Evolutionary conservation across 1,140 invertebrate genomes (phyloP).

Genomic region (Drosophila lowei): DNA sequence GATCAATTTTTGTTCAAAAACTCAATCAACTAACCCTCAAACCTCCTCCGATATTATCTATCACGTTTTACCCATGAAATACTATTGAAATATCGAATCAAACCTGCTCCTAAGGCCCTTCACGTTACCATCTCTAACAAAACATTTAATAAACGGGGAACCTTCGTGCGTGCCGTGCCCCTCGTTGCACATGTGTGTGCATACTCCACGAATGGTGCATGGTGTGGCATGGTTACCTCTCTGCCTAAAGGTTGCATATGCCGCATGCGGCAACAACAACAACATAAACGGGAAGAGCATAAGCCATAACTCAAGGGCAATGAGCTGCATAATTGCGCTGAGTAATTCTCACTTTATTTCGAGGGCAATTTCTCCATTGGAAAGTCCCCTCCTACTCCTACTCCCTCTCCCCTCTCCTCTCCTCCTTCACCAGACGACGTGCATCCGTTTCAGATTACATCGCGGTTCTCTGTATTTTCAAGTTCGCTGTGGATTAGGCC

Average conservation of each 20-base stretch:
- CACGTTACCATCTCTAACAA: constrained; percentile 34
- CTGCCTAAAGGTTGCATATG: constrained; percentile 48
- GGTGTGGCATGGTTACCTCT: constrained; percentile 52
- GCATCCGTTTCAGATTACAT: constrained; percentile 49
- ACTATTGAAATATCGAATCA: background rate
- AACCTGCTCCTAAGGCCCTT: background rate
- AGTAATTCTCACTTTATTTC: constrained; percentile 79
- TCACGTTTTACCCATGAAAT: too few relatives aligned
- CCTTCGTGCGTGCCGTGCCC: constrained; percentile 51
- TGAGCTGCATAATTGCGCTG: constrained; percentile 80
- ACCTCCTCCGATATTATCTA: too few relatives aligned
- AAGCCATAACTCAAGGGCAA: constrained; percentile 76
- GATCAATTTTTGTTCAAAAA: too few relatives aligned
- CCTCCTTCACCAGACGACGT: constrained; percentile 8
- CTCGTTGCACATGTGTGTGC: constrained; percentile 65
- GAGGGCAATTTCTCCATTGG: constrained; percentile 55
- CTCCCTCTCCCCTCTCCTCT: too few relatives aligned
- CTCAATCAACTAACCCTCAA: too few relatives aligned
- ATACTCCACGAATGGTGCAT: constrained; percentile 30
- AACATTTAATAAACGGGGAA: constrained; percentile 6
- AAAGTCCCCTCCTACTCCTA: constrained; percentile 1
- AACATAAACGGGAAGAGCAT: constrained; percentile 19
- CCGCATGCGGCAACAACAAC: constrained; percentile 36
- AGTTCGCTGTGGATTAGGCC: constrained; percentile 16
- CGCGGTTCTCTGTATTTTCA: constrained; percentile 28